Evolutionary conservation across 1,140 invertebrate species (phyloP), one percentile per base, ranked within the genome.

Genomic region (Anoplophora glabripennis): DNA sequence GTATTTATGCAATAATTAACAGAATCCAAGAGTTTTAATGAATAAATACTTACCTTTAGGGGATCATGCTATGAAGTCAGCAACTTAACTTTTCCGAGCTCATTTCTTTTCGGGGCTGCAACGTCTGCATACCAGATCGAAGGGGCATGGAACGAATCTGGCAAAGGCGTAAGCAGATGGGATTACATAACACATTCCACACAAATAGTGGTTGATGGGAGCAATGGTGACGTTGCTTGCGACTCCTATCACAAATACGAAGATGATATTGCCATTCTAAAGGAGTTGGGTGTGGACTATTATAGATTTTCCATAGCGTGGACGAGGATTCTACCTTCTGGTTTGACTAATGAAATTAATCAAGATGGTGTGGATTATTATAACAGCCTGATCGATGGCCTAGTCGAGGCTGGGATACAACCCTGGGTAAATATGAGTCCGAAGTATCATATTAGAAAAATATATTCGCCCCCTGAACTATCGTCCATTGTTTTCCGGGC

Each of bases 171-270:
- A 66, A 80, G 75, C 60, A 79, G 78, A 63, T 82, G 81, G 83
- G 85, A 87, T 70, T 79, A 76, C 15, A 81, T 79, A 59, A 71
- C 78, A 5, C 81, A 52, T 37, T 17, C 37, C 21, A 52, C 12
- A 7, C 15, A 18, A 10, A n/a, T 52, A 9, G 9, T 52, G 8
- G 36, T 0, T 11, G 49, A 52, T 18, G 36, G 36, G 34, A 17
- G n/a, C 8, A 52, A 18, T 34, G 87, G 84, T 0, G 84, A 89
- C 69, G 68, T 88, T 12, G 85, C 87, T 0, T 83, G 80, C 61
- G 82, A 89, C 70, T 88, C 86, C 10, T 89, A 89, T 72, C 75
- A 88, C 67, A 76, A 83, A 36, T 86, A 84, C 70, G 72, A 76
- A 38, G 81, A 86, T 57, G 89, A 90, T 74, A 81, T 89, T 0